Conservation (phyloP, 2,797 vertebrate species). For the Sebastes steindachneri region DNA sequence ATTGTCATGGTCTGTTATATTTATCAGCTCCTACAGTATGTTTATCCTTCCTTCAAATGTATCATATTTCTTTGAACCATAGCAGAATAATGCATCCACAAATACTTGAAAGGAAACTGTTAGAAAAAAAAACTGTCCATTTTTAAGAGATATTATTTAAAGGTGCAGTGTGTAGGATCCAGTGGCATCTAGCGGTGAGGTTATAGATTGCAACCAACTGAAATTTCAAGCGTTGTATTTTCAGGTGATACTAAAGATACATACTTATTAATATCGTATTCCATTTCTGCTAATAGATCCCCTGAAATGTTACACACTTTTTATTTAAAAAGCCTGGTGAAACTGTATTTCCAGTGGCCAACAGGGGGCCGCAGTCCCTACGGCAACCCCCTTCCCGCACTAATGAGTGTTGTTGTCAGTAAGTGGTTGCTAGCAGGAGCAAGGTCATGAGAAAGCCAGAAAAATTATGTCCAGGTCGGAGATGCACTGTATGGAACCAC, state of each 20-base stretch:
- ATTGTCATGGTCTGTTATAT: neutral
- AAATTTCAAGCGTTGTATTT: no score
- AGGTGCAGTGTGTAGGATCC: no score
- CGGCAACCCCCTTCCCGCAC: neutral
- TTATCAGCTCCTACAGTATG: neutral
- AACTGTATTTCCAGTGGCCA: no score
- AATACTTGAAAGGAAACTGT: neutral
- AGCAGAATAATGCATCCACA: neutral
- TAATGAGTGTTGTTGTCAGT: slow-evolving; percentile 41
- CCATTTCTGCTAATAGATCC: no score
- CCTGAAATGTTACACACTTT: rapidly evolving
- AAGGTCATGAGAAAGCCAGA: slow-evolving; percentile 62
- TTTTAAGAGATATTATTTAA: neutral
- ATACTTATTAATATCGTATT: no score
- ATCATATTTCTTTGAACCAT: neutral
- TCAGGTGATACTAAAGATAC: no score
- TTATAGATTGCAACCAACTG: no score
- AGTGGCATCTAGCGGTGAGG: no score
- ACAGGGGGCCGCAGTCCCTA: rapidly evolving
- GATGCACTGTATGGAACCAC: slow-evolving; percentile 49
- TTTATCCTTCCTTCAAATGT: neutral
- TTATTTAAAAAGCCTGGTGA: no score
- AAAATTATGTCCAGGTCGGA: slow-evolving; percentile 68
- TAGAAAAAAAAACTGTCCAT: neutral
- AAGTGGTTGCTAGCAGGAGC: slow-evolving; percentile 44